Evolutionary conservation across 2,797 vertebrate species (phyloP), one percentile per base, ranked within the genome.

Genomic region (Leptodactylus fallax): DNA sequence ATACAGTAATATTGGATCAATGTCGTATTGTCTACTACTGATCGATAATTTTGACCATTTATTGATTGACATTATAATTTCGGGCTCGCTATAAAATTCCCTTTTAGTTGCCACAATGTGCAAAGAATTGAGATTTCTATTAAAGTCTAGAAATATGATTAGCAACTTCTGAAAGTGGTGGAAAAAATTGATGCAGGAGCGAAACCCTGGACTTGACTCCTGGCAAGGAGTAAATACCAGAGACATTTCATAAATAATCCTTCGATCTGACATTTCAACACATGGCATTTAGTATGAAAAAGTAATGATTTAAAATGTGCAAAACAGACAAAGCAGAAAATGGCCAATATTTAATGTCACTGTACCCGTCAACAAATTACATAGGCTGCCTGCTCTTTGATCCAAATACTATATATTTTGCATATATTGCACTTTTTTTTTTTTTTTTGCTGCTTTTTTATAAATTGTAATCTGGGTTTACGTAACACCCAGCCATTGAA

Each of bases 221-320:
- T 79, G 60, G 49, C 60, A 49, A 67, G 60, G 60, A 67, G 71
- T 87, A 87, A 87, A 87, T 83, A 87, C 55, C 86, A 87, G 80
- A 83, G 71, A 85, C 84, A 80, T 87, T 83, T 87, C 65, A 77
- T 83, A 87, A 87, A 87, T 87, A 83, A 74, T 65, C 25, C 53
- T 25, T 79, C 27, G 61, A 56, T 71, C 47, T 87, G 53, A 83
- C 80, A 87, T 87, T 87, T 87, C 14, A 87, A 53, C 69, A 83
- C 79, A 53, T 83, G 56, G 71, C 58, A 87, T 82, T 82, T 77
- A 12, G 58, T 58, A 71, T 45, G 17, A 45, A 77, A 78, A 53
- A 19, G 16, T 51, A 78, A 79, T 79, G 11, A 51, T 36, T 79
- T 67, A 55, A 61, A 85, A 45, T 67, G 74, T 85, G 74, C 65